Evolutionary conservation across 2,888 invertebrate species (phyloP).

Genomic region (Sminthurides aquaticus): DNA sequence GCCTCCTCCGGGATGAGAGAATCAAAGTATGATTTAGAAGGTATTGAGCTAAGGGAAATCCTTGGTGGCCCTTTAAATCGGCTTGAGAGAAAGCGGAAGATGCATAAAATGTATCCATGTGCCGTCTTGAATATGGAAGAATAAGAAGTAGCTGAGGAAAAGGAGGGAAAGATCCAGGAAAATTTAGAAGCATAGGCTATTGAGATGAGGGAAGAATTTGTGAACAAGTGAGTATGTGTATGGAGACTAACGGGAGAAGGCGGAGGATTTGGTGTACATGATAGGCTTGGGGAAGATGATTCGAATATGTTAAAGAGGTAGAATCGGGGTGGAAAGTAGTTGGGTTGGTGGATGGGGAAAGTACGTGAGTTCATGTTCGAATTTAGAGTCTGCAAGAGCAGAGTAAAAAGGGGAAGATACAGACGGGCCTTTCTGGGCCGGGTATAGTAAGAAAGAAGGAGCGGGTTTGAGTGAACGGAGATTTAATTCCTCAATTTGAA

Average conservation of each 20-base stretch:
- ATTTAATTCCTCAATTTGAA: slow-evolving; percentile 33
- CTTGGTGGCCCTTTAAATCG: background rate
- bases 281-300: too few relatives aligned
- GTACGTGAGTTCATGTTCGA: too few relatives aligned
- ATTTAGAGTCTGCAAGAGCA: too few relatives aligned
- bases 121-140: background rate
- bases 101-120: background rate
- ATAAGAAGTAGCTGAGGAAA: background rate
- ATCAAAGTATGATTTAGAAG: too few relatives aligned
- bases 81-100: too few relatives aligned
- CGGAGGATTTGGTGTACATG: background rate
- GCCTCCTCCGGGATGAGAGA: background rate
- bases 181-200: background rate
- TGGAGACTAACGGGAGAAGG: background rate
- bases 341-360: too few relatives aligned
- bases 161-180: background rate
- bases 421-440: too few relatives aligned
- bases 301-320: background rate
- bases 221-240: too few relatives aligned
- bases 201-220: background rate
- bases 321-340: too few relatives aligned
- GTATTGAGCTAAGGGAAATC: background rate
- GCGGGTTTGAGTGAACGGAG: slow-evolving; percentile 13
- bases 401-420: too few relatives aligned
- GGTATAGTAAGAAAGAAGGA: too few relatives aligned